These are phyloP conservation scores for Drosophila phalerata DNA, from an alignment of 2,888 invertebrate genomes.

Conservation along the genomic window DNA sequence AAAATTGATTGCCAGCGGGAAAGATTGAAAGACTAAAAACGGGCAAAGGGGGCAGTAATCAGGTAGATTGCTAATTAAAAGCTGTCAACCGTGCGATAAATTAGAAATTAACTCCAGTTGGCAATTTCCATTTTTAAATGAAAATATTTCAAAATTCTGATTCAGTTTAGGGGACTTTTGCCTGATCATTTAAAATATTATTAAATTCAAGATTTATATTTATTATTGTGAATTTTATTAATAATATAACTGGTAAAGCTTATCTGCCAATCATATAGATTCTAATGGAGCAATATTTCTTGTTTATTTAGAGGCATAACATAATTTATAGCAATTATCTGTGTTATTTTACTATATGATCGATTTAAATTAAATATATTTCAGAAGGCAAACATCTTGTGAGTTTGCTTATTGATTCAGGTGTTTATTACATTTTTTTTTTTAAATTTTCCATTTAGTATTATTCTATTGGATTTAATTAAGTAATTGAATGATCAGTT, in stretches of 20 bases:
- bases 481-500: conserved; percentile 67
- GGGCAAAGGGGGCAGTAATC: conserved; percentile 1
- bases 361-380: neutral
- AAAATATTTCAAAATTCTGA: neutral
- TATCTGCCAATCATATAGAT: neutral
- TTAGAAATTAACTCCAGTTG: conserved; percentile 8
- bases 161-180: conserved; percentile 9
- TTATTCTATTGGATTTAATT: conserved; percentile 55
- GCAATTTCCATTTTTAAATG: neutral
- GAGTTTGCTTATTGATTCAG: neutral
- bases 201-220: neutral
- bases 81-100: conserved; percentile 31
- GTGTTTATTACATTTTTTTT: no score
- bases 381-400: neutral
- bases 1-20: conserved; percentile 21
- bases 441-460: conserved; percentile 35
- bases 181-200: neutral
- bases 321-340: no score
- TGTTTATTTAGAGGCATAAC: neutral
- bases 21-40: neutral
- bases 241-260: neutral
- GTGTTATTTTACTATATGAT: no score
- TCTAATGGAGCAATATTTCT: neutral
- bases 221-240: neutral
- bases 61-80: conserved; percentile 27